Conservation (phyloP, 2,113 vertebrate genomes). For the Diglossa brunneiventris region DNA sequence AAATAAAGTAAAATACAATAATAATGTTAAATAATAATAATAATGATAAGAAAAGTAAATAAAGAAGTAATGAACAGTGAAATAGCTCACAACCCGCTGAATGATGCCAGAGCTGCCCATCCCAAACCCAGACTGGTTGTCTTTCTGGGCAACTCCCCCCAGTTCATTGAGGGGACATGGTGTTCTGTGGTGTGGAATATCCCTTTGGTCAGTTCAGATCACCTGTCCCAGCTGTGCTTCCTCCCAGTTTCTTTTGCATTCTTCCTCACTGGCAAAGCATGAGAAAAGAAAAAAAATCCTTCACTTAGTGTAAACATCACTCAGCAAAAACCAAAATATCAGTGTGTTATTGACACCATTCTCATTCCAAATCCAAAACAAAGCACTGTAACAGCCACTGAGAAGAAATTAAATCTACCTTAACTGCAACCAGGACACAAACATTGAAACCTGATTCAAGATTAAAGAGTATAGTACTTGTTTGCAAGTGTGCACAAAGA, state of each 20-base stretch:
- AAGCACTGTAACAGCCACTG: background rate
- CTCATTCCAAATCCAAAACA: background rate
- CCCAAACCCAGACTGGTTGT: fast-evolving
- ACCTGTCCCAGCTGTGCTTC: background rate
- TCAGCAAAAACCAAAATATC: background rate
- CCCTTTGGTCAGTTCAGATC: background rate
- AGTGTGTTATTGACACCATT: no score
- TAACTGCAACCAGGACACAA: background rate
- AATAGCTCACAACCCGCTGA: background rate
- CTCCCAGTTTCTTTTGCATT: background rate
- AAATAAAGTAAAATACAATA: background rate
- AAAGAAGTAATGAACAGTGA: no score
- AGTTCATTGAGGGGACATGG: no score
- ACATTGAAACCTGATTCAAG: background rate
- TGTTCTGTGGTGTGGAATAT: background rate
- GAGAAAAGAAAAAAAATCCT: background rate
- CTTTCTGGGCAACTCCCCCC: background rate
- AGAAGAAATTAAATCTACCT: background rate
- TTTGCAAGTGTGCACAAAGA: background rate
- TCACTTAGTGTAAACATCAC: background rate
- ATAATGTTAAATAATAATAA: background rate
- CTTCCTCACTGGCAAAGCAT: background rate
- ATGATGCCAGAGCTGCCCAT: background rate
- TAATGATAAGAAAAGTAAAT: no score
- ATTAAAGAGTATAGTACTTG: background rate